Conservation (phyloP, 2,113 vertebrate species). For the Leptodactylus fuscus region DNA sequence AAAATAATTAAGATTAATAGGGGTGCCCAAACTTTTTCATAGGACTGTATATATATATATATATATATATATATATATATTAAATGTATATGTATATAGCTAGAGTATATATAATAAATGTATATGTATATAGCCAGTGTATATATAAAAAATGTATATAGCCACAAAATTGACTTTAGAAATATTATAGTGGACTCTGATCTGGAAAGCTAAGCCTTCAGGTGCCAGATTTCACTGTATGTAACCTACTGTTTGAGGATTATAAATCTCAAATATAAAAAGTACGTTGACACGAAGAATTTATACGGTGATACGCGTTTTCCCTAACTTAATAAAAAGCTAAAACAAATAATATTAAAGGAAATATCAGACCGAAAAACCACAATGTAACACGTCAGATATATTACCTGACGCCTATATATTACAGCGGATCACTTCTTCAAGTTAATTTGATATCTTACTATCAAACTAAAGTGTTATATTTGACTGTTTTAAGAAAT, state of each 20-base stretch:
- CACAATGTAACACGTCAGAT: neutral
- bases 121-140: no score
- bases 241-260: neutral
- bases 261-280: neutral
- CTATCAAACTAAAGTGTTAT: conserved; percentile 32
- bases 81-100: no score
- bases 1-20: no score
- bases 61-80: no score
- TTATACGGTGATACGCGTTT: neutral
- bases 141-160: neutral
- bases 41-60: no score
- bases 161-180: neutral
- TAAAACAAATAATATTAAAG: conserved; percentile 18
- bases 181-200: neutral
- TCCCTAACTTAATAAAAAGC: conserved; percentile 14
- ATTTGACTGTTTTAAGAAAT: conserved; percentile 25
- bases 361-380: neutral
- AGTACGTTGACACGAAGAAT: neutral
- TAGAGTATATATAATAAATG: no score
- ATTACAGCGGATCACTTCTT: neutral
- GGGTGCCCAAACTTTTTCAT: no score
- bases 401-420: neutral
- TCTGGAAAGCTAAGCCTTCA: neutral
- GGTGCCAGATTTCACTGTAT: neutral
- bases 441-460: conserved; percentile 6